Conservation (phyloP, 2,797 vertebrate species). For the Scolopax rusticola region DNA sequence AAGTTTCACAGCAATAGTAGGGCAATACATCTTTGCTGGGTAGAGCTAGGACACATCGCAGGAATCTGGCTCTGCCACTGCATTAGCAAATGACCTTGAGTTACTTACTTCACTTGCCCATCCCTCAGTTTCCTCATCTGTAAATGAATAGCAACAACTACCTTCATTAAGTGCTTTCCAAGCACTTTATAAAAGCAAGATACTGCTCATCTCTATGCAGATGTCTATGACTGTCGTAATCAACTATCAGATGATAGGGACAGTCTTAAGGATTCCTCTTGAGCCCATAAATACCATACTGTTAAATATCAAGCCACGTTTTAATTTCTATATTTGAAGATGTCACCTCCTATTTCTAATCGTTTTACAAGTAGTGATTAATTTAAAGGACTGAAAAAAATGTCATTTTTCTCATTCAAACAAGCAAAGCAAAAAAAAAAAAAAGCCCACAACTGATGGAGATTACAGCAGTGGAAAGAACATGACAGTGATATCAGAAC, state of each 20-base stretch:
- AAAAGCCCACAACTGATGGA: conserved; percentile 33
- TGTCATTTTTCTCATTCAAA: conserved; percentile 62
- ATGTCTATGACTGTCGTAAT: neutral
- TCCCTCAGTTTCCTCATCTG: neutral
- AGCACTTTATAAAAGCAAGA: neutral
- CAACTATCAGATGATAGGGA: conserved; percentile 8
- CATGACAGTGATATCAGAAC: conserved; percentile 78
- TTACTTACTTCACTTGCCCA: neutral
- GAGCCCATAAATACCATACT: neutral
- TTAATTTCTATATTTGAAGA: conserved; percentile 69
- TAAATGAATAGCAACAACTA: neutral
- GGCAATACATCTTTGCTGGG: neutral
- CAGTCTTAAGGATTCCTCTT: neutral
- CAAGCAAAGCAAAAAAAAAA: conserved; percentile 62
- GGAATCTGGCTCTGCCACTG: neutral
- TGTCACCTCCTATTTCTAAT: conserved; percentile 47
- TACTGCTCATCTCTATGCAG: neutral
- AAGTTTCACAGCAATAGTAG: neutral
- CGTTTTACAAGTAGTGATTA: conserved; percentile 50
- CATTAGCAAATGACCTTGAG: neutral
- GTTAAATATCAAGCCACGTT: conserved; percentile 41
- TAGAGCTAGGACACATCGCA: neutral
- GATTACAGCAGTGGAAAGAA: conserved; percentile 73
- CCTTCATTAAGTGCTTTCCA: conserved; percentile 15
- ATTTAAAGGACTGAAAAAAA: conserved; percentile 71